Conservation (phyloP, 2,113 vertebrate species). For the human (Homo sapiens) region DNA sequence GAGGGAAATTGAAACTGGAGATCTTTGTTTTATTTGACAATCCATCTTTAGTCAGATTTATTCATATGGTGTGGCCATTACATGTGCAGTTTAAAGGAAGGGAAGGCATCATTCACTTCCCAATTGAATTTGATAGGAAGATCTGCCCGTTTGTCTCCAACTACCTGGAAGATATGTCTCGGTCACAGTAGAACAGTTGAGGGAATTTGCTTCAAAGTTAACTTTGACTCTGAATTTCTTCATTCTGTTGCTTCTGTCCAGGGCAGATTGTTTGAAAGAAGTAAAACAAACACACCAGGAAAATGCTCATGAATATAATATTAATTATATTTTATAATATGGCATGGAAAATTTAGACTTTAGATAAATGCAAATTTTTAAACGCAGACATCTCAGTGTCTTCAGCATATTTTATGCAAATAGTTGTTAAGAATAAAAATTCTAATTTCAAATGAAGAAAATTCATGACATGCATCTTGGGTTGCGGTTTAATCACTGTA, state of each 20-base stretch:
- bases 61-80: not conserved
- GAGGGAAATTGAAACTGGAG: not conserved
- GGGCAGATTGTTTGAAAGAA: constrained; percentile 24
- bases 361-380: constrained; percentile 73
- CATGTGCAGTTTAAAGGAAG: constrained; percentile 1
- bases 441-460: constrained; percentile 94
- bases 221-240: constrained; percentile 41
- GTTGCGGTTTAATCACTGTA: constrained; percentile 99
- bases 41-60: not conserved
- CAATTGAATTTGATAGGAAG: not conserved
- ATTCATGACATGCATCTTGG: constrained; percentile 94
- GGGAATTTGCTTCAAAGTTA: constrained; percentile 24
- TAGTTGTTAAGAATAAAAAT: constrained; percentile 92
- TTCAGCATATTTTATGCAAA: constrained; percentile 88
- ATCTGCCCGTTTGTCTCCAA: not conserved
- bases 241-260: constrained; percentile 9
- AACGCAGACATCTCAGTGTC: constrained; percentile 72
- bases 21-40: not conserved
- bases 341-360: constrained; percentile 25
- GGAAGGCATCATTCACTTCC: not conserved
- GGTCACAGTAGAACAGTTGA: not conserved
- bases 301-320: constrained; percentile 1
- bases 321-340: constrained; percentile 61
- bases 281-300: constrained; percentile 44
- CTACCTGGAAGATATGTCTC: not conserved